A percentile compares a stretch with the other conserved stretches of the same genome.
These are phyloP conservation scores for Drosophila ficusphila DNA, from an alignment of 1,140 invertebrate genomes.

Conservation along the genomic window DNA sequence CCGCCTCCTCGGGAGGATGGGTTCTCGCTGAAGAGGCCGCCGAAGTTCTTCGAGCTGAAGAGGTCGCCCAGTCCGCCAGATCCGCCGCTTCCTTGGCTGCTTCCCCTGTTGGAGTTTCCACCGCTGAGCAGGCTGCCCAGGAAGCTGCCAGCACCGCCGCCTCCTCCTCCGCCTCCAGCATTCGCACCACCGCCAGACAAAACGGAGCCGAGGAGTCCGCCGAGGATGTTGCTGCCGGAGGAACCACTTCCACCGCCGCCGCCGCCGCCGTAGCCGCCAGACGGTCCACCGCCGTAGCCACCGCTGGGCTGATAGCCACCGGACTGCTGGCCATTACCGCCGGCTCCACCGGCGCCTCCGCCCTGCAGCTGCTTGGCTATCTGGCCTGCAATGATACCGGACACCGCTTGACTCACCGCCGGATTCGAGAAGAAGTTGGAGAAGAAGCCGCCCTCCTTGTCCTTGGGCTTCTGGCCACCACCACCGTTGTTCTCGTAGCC, in stretches of 20 bases:
- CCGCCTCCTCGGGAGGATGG: conserved; percentile 51
- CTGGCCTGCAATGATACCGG: conserved; percentile 81
- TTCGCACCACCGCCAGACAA: conserved; percentile 57
- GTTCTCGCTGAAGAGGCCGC: conserved; percentile 80
- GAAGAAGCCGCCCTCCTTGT: conserved; percentile 81
- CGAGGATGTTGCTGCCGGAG: conserved; percentile 54
- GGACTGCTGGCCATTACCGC: conserved; percentile 33
- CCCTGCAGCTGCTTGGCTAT: conserved; percentile 78
- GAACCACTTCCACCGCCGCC: conserved; percentile 47
- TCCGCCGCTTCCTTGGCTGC: conserved; percentile 35
- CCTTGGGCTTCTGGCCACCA: conserved; percentile 71
- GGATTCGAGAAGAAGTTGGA: conserved; percentile 82
- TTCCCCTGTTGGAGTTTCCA: conserved; percentile 39
- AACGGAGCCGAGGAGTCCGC: conserved; percentile 64
- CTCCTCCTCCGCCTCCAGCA: conserved; percentile 26
- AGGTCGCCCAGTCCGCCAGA: conserved; percentile 63
- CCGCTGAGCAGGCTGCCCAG: conserved; percentile 64
- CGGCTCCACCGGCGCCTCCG: conserved; percentile 45
- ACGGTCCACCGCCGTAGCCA: conserved; percentile 56
- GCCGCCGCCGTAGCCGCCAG: conserved; percentile 35
- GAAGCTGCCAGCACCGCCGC: conserved; percentile 61
- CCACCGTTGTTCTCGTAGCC: conserved; percentile 63
- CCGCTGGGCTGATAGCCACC: conserved; percentile 74
- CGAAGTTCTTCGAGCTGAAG: conserved; percentile 75
- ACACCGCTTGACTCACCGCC: conserved; percentile 79